Percentiles rank a stretch among this genome's conserved stretches.
Conservation (phyloP, 2,888 invertebrate species). For the Syrphus vitripennis region DNA sequence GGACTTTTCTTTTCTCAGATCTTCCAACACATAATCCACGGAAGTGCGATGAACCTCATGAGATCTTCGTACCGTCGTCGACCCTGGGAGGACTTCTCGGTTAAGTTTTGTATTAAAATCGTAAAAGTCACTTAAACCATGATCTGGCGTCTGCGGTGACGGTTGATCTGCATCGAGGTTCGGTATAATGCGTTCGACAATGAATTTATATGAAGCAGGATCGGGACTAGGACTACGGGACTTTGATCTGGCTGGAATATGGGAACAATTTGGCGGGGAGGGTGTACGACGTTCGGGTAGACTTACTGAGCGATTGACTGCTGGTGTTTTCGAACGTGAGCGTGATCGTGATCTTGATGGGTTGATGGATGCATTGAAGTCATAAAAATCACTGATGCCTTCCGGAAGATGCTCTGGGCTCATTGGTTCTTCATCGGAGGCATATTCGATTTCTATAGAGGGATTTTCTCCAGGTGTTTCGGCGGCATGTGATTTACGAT, state of each 20-base stretch:
- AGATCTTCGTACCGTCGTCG: not conserved
- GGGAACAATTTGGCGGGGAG: constrained; percentile 75
- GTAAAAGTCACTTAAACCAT: constrained; percentile 69
- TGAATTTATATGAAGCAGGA: constrained; percentile 68
- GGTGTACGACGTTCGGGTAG: constrained; percentile 56
- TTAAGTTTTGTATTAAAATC: constrained; percentile 77
- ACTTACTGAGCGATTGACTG: constrained; percentile 65
- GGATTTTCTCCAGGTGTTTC: constrained; percentile 43
- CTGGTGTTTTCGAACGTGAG: constrained; percentile 69
- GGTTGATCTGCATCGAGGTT: constrained; percentile 24
- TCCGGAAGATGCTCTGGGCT: constrained; percentile 75
- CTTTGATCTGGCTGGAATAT: constrained; percentile 64
- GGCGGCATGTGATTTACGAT: constrained; percentile 34
- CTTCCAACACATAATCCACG: constrained; percentile 59
- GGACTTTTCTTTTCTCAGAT: constrained; percentile 45
- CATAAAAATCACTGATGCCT: constrained; percentile 80
- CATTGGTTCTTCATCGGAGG: constrained; percentile 77
- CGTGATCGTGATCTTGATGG: constrained; percentile 75
- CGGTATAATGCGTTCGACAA: constrained; percentile 58
- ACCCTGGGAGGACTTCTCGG: constrained; percentile 70
- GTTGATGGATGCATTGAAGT: constrained; percentile 79
- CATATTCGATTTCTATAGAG: constrained; percentile 72
- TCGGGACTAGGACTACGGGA: constrained; percentile 66
- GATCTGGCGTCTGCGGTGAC: not conserved
- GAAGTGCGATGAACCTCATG: constrained; percentile 49